Evolutionary conservation across 2,113 vertebrate genomes (phyloP).

Genomic region (Fregata magnificens): DNA sequence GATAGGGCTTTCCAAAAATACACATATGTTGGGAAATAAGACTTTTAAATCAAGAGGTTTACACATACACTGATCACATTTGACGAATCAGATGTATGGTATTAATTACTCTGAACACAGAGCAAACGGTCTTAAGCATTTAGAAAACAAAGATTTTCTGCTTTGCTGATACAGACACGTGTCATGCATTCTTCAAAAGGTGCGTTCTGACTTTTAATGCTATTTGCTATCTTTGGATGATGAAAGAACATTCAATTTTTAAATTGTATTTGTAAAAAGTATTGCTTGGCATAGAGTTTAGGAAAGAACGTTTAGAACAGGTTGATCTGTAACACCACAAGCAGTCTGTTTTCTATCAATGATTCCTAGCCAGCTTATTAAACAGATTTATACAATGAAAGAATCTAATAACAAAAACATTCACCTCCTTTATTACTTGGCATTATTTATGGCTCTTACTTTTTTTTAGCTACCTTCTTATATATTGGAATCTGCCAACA

Average conservation of each 20-base stretch:
- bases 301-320: conserved; percentile 70
- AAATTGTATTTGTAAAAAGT: conserved; percentile 75
- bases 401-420: conserved; percentile 85
- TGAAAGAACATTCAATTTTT: conserved; percentile 76
- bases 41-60: conserved; percentile 64
- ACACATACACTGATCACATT: conserved; percentile 50
- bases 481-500: conserved; percentile 74
- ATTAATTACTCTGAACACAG: conserved; percentile 53
- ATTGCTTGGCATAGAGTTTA: conserved; percentile 69
- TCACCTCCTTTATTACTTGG: conserved; percentile 84
- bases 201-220: conserved; percentile 23
- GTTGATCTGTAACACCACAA: conserved; percentile 78
- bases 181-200: conserved; percentile 33
- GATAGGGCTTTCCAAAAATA: conserved; percentile 70
- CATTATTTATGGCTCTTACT: conserved; percentile 78
- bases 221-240: conserved; percentile 67
- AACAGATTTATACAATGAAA: conserved; percentile 86
- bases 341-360: conserved; percentile 85
- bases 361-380: conserved; percentile 82
- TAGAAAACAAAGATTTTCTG: neutral
- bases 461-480: conserved; percentile 78
- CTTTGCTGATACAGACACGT: neutral
- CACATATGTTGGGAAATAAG: conserved; percentile 61
- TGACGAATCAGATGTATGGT: conserved; percentile 70
- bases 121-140: neutral